Evolutionary conservation across 30 jellyfish, hydroid and myxozoan genomes (phyloP).

Genomic region (Aurelia sp.): DNA sequence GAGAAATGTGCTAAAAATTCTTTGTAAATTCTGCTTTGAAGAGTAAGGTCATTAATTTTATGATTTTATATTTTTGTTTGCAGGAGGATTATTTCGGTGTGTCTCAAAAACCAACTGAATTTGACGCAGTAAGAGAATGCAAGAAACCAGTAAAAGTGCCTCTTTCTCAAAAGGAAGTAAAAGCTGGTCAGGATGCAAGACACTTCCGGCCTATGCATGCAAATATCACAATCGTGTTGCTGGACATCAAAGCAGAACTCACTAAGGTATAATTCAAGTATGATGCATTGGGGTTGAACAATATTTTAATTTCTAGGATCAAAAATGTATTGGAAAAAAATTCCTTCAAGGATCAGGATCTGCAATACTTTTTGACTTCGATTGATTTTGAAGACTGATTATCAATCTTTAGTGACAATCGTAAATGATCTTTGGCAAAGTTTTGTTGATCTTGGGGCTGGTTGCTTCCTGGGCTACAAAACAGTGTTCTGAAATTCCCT

Average conservation of each 20-base stretch:
- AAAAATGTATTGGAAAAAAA: too few species aligned
- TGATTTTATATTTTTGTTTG: not conserved
- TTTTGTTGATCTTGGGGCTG: too few species aligned
- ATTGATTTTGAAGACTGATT: too few species aligned
- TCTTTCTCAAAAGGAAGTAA: constrained; percentile 22
- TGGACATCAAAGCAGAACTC: constrained; percentile 93
- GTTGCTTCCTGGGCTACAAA: too few species aligned
- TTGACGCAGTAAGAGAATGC: constrained; percentile 75
- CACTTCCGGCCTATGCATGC: constrained; percentile 93
- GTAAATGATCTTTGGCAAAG: too few species aligned
- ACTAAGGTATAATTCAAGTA: constrained; percentile 70
- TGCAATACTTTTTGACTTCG: too few species aligned
- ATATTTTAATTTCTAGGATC: too few species aligned
- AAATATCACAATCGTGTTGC: constrained; percentile 83
- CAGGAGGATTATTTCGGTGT: constrained; percentile 96
- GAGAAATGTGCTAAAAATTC: too few species aligned
- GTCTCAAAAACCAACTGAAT: constrained; percentile 84
- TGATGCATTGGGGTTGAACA: too few species aligned
- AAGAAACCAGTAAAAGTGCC: not conserved
- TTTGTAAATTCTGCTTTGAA: not conserved
- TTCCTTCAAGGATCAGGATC: too few species aligned
- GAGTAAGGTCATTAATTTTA: not conserved
- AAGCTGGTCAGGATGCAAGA: constrained; percentile 57
- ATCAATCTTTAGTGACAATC: too few species aligned
- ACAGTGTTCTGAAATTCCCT: too few species aligned